phyloP scores from a whole-genome alignment of 2,113 vertebrate species.

The Peromyscus californicus region DNA sequence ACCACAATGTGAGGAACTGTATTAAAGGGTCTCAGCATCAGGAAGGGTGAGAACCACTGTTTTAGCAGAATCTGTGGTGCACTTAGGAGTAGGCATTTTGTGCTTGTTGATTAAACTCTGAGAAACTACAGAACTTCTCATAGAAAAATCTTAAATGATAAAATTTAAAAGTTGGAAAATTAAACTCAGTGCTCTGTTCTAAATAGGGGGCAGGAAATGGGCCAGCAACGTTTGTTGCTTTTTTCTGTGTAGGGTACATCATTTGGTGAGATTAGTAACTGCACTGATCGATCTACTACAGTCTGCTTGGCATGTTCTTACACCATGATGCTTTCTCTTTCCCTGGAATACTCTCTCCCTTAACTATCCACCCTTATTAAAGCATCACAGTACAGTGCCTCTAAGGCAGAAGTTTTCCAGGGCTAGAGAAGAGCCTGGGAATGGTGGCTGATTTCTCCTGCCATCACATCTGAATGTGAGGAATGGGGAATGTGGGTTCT shows the following conservation, averaged over 20 bases:
- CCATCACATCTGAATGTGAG: neutral
- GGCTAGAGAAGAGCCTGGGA: neutral
- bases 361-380: neutral
- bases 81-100: neutral
- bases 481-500: neutral
- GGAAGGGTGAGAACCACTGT: neutral
- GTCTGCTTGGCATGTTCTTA: neutral
- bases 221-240: neutral
- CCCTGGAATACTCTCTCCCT: neutral
- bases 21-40: neutral
- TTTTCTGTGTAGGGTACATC: neutral
- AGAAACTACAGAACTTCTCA: neutral
- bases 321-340: neutral
- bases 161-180: neutral
- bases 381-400: neutral
- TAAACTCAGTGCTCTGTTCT: slow-evolving; percentile 12
- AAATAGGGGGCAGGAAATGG: neutral
- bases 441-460: neutral
- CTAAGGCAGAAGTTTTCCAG: neutral
- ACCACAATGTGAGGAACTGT: neutral
- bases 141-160: neutral
- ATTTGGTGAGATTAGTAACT: neutral
- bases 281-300: rapidly evolving
- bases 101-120: neutral
- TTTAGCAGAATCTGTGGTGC: rapidly evolving